A percentile compares a stretch with the other conserved stretches of the same genome.
Conservation (phyloP, 2,797 vertebrate genomes). For the Typhlichthys subterraneus region DNA sequence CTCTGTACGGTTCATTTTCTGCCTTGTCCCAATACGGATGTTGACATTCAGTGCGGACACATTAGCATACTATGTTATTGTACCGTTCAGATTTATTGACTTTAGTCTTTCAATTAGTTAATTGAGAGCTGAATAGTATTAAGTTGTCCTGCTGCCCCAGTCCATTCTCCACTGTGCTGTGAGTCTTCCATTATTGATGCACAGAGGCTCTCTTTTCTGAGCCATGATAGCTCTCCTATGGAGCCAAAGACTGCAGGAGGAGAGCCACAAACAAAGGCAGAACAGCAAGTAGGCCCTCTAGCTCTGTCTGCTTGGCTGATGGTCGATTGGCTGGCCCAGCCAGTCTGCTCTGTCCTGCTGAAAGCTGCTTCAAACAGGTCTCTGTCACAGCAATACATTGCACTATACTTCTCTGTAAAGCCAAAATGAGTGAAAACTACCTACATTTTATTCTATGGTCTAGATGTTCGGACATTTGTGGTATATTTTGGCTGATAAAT, state of each 20-base stretch:
- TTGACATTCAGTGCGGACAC: slow-evolving; percentile 37
- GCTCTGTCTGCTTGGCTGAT: slow-evolving; percentile 20
- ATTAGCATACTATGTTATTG: slow-evolving; percentile 52
- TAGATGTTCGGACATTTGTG: no score
- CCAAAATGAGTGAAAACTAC: no score
- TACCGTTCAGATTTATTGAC: slow-evolving; percentile 52
- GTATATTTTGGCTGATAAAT: no score
- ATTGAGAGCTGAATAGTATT: slow-evolving; percentile 66
- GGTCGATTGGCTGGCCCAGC: slow-evolving; percentile 25
- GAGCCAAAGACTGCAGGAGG: slow-evolving; percentile 57
- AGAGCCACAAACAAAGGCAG: slow-evolving; percentile 57
- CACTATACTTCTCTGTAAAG: no score
- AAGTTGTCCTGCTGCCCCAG: slow-evolving; percentile 56
- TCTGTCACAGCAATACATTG: no score
- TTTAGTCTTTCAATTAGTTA: slow-evolving; percentile 67
- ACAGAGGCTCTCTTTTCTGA: slow-evolving; percentile 39
- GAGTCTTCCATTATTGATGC: slow-evolving; percentile 66
- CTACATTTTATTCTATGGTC: no score
- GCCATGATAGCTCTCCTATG: slow-evolving; percentile 41
- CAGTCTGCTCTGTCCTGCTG: slow-evolving; percentile 40
- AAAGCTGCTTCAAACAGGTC: slow-evolving; percentile 30
- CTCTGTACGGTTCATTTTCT: slow-evolving; percentile 60
- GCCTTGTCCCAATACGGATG: slow-evolving; percentile 50
- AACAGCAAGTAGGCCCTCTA: slow-evolving; percentile 33
- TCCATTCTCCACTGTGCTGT: slow-evolving; percentile 39